Conservation (phyloP, 2,888 invertebrate genomes). For the Sarcophaga subvicina region DNA sequence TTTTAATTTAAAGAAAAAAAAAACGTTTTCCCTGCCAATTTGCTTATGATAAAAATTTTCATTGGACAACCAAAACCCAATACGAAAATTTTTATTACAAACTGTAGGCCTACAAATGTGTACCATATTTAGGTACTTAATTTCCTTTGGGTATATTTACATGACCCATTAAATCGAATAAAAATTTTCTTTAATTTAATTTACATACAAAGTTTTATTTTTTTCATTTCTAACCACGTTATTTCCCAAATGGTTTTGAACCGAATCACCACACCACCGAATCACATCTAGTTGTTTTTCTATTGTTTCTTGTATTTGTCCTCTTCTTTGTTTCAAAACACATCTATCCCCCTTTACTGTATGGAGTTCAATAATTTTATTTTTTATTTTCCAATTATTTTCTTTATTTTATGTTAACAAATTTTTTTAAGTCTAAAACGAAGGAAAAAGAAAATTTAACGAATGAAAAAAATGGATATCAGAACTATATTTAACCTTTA, state of each 20-base stretch:
- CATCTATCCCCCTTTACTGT: constrained; percentile 73
- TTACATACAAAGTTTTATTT: not conserved
- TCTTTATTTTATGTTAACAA: constrained; percentile 40
- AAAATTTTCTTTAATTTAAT: not conserved
- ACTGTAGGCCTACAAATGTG: constrained; percentile 4
- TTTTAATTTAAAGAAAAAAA: too few relatives aligned
- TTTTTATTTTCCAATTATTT: constrained; percentile 31
- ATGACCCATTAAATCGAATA: not conserved
- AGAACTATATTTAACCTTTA: constrained; percentile 15
- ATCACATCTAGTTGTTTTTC: constrained; percentile 69
- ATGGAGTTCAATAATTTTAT: constrained; percentile 71
- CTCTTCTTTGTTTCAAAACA: constrained; percentile 80
- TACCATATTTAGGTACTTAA: constrained; percentile 6
- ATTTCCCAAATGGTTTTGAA: not conserved
- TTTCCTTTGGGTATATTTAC: constrained; percentile 49
- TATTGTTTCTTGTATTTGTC: constrained; percentile 65
- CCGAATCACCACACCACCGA: not conserved
- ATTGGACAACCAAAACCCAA: too few relatives aligned
- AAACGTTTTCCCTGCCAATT: too few relatives aligned
- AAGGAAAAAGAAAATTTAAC: constrained; percentile 24
- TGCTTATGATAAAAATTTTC: too few relatives aligned
- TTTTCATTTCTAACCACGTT: not conserved
- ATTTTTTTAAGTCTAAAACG: constrained; percentile 46
- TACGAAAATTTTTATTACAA: not conserved
- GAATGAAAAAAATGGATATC: constrained; percentile 14